Percentiles rank a stretch among this genome's conserved stretches.
These are phyloP conservation scores for Teinopalpus imperialis DNA, from an alignment of 2,888 invertebrate genomes.

Conservation along the genomic window DNA sequence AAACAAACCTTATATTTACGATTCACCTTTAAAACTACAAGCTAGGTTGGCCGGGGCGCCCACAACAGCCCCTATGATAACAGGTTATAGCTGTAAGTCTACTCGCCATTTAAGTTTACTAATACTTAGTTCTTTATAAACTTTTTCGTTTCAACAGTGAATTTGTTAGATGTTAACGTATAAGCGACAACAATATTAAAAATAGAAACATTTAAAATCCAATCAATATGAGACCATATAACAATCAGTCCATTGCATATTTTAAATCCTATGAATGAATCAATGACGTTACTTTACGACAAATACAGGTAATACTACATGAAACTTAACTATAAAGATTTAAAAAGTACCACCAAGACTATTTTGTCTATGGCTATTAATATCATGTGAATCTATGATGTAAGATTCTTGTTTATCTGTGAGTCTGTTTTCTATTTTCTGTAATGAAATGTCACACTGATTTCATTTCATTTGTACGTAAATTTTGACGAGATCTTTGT, in stretches of 20 bases:
- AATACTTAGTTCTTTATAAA: slow-evolving; percentile 1
- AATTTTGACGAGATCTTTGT: slow-evolving; percentile 59
- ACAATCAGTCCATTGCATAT: too few species aligned
- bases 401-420: slow-evolving; percentile 12
- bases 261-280: too few species aligned
- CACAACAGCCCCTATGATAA: slow-evolving; percentile 17
- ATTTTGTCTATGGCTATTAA: neutral
- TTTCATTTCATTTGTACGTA: slow-evolving; percentile 35
- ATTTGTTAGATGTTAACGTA: neutral
- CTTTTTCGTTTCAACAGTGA: neutral
- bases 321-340: too few species aligned
- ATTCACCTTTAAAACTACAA: slow-evolving; percentile 3
- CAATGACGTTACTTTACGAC: too few species aligned
- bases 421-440: slow-evolving; percentile 24
- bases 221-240: too few species aligned
- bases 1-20: slow-evolving; percentile 5
- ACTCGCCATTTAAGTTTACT: slow-evolving; percentile 12
- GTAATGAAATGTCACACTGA: slow-evolving; percentile 24
- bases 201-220: too few species aligned
- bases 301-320: too few species aligned
- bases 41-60: slow-evolving; percentile 8
- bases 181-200: too few species aligned
- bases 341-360: too few species aligned
- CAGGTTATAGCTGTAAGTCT: slow-evolving; percentile 20
- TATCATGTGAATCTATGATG: slow-evolving; percentile 13